Evolutionary conservation across 2,888 invertebrate species (phyloP).

Genomic region (Acanthacorydalis orientalis): DNA sequence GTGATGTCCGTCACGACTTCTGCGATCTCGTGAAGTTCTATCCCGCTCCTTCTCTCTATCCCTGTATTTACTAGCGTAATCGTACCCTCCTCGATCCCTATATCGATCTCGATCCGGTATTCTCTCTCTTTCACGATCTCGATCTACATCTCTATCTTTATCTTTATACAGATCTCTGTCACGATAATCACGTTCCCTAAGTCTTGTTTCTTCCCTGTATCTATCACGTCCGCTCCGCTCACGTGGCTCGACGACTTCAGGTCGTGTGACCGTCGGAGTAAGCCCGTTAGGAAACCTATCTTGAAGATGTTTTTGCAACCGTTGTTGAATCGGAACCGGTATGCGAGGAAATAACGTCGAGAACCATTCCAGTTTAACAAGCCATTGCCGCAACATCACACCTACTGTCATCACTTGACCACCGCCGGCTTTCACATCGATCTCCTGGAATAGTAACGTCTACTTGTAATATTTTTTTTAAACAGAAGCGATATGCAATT

Average conservation of each 20-base stretch:
- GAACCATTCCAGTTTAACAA: slow-evolving; percentile 97
- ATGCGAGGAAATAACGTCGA: slow-evolving; percentile 96
- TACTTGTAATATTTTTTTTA: neutral
- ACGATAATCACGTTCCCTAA: slow-evolving; percentile 12
- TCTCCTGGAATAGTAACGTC: slow-evolving; percentile 37
- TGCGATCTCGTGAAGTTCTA: slow-evolving; percentile 11
- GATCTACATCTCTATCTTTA: neutral
- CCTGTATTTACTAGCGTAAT: slow-evolving; percentile 11
- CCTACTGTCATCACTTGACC: slow-evolving; percentile 89
- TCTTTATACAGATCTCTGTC: slow-evolving; percentile 2
- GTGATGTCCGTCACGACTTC: slow-evolving; percentile 17
- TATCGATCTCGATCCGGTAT: slow-evolving; percentile 19
- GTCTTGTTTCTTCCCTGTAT: slow-evolving; percentile 9
- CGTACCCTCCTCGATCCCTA: slow-evolving; percentile 12
- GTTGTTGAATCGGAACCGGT: slow-evolving; percentile 93
- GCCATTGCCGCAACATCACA: slow-evolving; percentile 77
- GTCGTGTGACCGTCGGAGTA: slow-evolving; percentile 4
- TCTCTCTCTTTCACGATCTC: neutral
- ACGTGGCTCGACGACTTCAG: slow-evolving; percentile 4
- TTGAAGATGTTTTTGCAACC: slow-evolving; percentile 58
- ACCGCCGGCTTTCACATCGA: slow-evolving; percentile 96
- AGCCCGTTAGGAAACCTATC: slow-evolving; percentile 25
- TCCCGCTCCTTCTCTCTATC: slow-evolving; percentile 18
- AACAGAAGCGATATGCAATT: neutral
- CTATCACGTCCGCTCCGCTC: slow-evolving; percentile 4